Conservation (phyloP, 2,797 vertebrate species). For the Microtus californicus region DNA sequence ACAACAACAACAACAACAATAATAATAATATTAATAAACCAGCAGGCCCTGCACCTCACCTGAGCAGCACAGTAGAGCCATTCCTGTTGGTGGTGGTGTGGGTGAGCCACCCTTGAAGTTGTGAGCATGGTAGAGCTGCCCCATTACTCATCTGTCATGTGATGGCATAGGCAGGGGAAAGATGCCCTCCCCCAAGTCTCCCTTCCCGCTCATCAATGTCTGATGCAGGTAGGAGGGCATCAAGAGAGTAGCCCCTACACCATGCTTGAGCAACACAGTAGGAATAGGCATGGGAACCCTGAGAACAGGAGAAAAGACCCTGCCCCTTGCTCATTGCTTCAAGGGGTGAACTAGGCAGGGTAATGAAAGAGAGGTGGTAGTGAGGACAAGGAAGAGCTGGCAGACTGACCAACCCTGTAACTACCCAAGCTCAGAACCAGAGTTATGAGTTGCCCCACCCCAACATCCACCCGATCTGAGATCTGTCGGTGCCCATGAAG, state of each 20-base stretch:
- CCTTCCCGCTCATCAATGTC: neutral
- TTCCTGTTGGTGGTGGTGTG: neutral
- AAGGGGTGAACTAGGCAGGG: neutral
- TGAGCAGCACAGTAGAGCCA: neutral
- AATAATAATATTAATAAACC: no score
- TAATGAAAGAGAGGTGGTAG: neutral
- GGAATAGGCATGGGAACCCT: neutral
- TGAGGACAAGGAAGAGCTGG: neutral
- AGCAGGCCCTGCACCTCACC: neutral
- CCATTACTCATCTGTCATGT: neutral
- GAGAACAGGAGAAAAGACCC: neutral
- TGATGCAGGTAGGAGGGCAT: neutral
- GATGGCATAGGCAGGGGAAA: neutral
- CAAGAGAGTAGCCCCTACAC: neutral
- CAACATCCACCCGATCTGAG: neutral
- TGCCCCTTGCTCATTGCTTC: neutral
- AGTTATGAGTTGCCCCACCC: neutral
- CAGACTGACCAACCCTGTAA: neutral
- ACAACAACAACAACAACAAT: no score
- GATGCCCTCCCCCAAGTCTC: fast-evolving
- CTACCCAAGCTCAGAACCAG: neutral
- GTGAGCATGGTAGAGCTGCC: neutral
- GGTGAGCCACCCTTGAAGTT: neutral
- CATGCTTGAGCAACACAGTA: neutral
- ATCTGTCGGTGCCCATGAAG: neutral